phyloP scores from a whole-genome alignment of 1,140 invertebrate genomes.

The Aphis gossypii region DNA sequence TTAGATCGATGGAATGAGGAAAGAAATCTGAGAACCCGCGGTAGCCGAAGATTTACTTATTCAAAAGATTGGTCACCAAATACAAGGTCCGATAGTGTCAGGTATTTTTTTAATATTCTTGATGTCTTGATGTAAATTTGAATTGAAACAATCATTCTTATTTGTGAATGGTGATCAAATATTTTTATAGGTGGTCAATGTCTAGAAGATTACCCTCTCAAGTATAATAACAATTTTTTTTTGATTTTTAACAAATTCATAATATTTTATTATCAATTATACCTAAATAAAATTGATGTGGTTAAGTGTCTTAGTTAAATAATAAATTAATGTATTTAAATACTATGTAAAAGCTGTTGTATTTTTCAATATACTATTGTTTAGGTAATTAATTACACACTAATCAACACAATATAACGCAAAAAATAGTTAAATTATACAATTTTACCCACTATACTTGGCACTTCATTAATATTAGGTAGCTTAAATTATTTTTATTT shows the following conservation, averaged over 20 bases:
- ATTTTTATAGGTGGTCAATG: conserved; percentile 26
- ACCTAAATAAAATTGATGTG: background rate
- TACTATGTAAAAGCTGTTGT: background rate
- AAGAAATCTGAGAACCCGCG: conserved; percentile 68
- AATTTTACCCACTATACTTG: background rate
- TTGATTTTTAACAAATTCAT: background rate
- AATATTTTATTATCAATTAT: background rate
- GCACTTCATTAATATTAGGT: background rate
- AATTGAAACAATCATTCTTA: background rate
- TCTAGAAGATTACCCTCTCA: conserved; percentile 27
- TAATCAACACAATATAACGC: background rate
- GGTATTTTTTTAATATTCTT: conserved; percentile 65
- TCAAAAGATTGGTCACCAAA: conserved; percentile 80
- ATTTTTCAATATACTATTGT: background rate
- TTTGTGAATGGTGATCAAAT: background rate
- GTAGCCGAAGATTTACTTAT: conserved; percentile 69
- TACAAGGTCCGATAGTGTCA: conserved; percentile 81
- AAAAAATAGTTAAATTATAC: background rate
- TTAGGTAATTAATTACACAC: background rate
- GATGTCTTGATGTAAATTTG: background rate
- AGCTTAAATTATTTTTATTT: background rate
- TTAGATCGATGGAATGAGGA: conserved; percentile 79
- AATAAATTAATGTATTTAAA: background rate
- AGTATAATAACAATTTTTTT: conserved; percentile 22
- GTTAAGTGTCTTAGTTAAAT: background rate